Base-by-base conservation (phyloP, 2,888 invertebrate genomes). In the Dynastes maya region DNA sequence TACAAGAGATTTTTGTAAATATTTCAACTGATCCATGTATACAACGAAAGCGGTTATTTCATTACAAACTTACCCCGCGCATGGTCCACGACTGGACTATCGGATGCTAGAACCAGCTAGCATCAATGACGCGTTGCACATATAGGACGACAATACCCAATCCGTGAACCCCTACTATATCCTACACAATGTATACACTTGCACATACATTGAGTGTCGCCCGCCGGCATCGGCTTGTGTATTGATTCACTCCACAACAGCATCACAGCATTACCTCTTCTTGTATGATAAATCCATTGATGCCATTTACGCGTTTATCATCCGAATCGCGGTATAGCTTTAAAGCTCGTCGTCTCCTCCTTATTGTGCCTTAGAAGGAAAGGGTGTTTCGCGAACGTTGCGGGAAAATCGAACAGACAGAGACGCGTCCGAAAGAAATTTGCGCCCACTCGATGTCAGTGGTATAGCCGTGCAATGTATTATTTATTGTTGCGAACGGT, bases 241-340 rank as follows among this genome's bases (percentile, higher is more conserved):
- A 76, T 76, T 67, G 76, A 76, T 76, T 76, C 51, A 67, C 65
- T 76, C 76, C 65, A 27, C 9, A 55, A 22, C 45, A 45, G 45
- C 45, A 45, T 45, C 55, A 58, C 9, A 58, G 22, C 5, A 58
- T 58, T 16, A n/a, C n/a, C 16, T 22, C 22, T 58, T 58, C 55
- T 58, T 22, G 45, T 45, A 45, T 45, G 8, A 16, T 37, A 53
- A 49, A 51, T 76, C 40, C 55, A 16, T 72, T n/a, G 9, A n/a
- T 37, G n/a, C 32, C 55, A 8, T 72, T n/a, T 22, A n/a, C 72
- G n/a, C 16, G 13, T 72, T 72, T 71, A 58, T 71, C 71, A 40
- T 65, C 4, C 22, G 53, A 58, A 58, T 37, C 55, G 72, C 22
- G 22, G 3, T 37, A n/a, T 40, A 40, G 22, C n/a, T 55, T 58